Base-by-base conservation (phyloP, 2,113 vertebrate genomes). In the Epinephelus cyanopodus region DNA sequence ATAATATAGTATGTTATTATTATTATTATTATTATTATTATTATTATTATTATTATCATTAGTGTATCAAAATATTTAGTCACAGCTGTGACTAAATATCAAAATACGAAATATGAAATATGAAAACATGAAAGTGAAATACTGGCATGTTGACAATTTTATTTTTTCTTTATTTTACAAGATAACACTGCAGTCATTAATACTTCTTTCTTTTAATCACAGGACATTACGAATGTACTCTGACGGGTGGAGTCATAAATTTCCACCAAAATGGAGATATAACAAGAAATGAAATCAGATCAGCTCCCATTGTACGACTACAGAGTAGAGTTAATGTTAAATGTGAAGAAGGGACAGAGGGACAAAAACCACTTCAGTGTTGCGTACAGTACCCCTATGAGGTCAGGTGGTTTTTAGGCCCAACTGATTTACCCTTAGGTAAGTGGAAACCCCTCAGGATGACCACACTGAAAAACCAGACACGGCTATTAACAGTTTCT, bases 151-250 rank as follows among this genome's bases (percentile, higher is more conserved):
- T n/a, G 9, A 1, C 19, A 52, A 53, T 70, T 3, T 14, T 33
- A 23, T 15, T 19, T 52, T 23, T 50, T 6, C 1, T 57, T 47
- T 13, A 39, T 15, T 33, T 39, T 53, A 17, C 6, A 25, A 7
- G 39, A 14, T 29, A n/a, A 1, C 0, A 52, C 6, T 66, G 19
- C 3, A 75, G 18, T 64, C 19, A 42, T 6, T 73, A 69, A 63
- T 23, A 33, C 3, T n/a, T 8, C 0, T 6, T 84, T 79, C 1
- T 81, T 27, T 58, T 60, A 4, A 70, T 81, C 25, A 53, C 84
- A 95, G 94, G 93, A 33, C 1, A 0, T 13, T 95, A 94, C 53
- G 29, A 83, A 64, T 95, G 94, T 37, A 82, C 27, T 56, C 50
- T 90, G 11, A 42, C 0, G 12, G 69, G 47, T 0, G 3, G 0